Percentiles rank a stretch among this genome's conserved stretches.
Conservation (phyloP, 2,797 vertebrate species). For the Gouania willdenowi region DNA sequence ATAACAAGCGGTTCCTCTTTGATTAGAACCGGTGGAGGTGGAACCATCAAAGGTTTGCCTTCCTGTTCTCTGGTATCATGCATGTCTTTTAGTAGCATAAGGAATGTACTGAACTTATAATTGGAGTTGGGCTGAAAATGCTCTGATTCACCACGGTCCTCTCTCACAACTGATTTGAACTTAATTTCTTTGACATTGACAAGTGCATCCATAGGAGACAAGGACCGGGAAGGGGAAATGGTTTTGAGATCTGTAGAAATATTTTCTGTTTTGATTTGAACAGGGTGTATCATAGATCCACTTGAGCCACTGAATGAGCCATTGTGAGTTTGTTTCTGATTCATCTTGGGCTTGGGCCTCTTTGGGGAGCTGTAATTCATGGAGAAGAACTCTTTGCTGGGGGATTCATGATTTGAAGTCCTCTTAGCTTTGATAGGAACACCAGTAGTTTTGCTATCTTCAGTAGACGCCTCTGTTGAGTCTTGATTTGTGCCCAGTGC, state of each 20-base stretch:
- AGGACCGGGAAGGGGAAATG: constrained; percentile 49
- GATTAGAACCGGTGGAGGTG: constrained; percentile 65
- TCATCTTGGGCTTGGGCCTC: constrained; percentile 54
- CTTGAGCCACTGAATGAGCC: constrained; percentile 28
- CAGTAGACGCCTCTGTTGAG: constrained; percentile 11
- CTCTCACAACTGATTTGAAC: constrained; percentile 81
- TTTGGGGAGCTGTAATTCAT: constrained; percentile 46
- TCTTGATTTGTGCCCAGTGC: constrained; percentile 31
- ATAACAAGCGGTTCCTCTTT: constrained; percentile 75
- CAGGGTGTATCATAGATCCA: neutral
- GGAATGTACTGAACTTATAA: constrained; percentile 93
- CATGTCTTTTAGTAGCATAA: constrained; percentile 96
- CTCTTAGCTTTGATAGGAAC: constrained; percentile 28
- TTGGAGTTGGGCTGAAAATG: constrained; percentile 83
- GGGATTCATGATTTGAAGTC: constrained; percentile 27
- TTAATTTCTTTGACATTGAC: constrained; percentile 85
- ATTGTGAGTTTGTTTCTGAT: constrained; percentile 61
- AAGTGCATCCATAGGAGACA: constrained; percentile 68
- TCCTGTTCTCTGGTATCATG: constrained; percentile 92
- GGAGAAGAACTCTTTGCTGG: constrained; percentile 14
- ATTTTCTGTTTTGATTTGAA: constrained; percentile 63
- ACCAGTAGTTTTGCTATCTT: constrained; percentile 6
- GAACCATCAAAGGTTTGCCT: constrained; percentile 81
- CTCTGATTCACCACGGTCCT: constrained; percentile 69
- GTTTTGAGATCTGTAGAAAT: constrained; percentile 36